Base-by-base conservation (phyloP, 2,797 vertebrate species). In the Trachops cirrhosus region DNA sequence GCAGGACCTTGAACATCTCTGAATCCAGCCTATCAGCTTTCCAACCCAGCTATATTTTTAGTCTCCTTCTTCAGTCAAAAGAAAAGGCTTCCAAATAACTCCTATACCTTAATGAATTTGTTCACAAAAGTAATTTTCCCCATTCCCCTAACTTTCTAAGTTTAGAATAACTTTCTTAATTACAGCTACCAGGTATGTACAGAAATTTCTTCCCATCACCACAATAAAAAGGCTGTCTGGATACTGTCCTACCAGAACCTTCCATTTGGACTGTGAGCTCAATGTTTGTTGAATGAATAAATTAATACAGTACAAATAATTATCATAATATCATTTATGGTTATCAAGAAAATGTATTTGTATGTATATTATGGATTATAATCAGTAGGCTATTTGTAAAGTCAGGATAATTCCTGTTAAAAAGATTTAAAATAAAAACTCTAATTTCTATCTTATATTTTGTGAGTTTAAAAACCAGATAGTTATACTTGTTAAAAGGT, bases 141-240 rank as follows among this genome's bases (percentile, higher is more conserved):
- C 67, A 37, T 89, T 82, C 86, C 21, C 32, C 46, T 24, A n/a
- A 37, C 15, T 64, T 93, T 87, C n/a, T 77, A 59, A 18, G 11
- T 64, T 84, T 82, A 94, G 80, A 93, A 89, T 64, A 64, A 77
- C 79, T 86, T 94, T 83, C 73, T 78, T 74, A 26, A 37, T 82
- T 86, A 46, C 6, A 83, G 16, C 88, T 78, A 73, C 26, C 46
- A 86, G 9, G 16, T 89, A 1, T 78, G 39, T 41, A 86, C 15
- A 89, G n/a, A 73, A 77, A 50, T 71, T 64, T 82, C 29, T 82
- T 86, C 46, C 64, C 9, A 34, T 74, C 10, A 71, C 18, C 14
- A 71, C 18, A 44, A 12, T 86, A 26, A 77, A 82, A 92, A 79
- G 24, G 34, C 54, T 89, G 15, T 68, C 46, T 95, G 64, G 44